Percentiles rank a stretch among this genome's conserved stretches.
These are phyloP conservation scores for Micronycteris hirsuta DNA, from an alignment of 2,113 vertebrate genomes.

Conservation along the genomic window DNA sequence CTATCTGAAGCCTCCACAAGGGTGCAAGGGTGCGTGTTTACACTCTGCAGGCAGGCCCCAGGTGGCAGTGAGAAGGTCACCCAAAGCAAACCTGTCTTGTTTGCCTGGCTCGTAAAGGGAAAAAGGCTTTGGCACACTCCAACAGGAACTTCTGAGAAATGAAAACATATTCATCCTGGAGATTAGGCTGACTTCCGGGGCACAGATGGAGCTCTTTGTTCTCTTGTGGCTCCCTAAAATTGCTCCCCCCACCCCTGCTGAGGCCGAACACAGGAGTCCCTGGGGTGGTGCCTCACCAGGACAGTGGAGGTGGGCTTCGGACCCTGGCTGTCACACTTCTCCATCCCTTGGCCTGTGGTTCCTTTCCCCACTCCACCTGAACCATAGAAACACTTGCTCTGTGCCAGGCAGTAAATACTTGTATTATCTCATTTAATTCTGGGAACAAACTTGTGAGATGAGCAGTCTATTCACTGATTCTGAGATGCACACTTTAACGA, in stretches of 20 bases:
- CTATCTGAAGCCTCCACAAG: not conserved
- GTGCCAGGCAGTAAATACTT: conserved; percentile 19
- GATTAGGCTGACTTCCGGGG: conserved; percentile 71
- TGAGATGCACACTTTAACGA: not conserved
- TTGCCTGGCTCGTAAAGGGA: conserved; percentile 72
- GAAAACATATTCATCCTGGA: conserved; percentile 71
- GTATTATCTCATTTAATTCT: conserved; percentile 25
- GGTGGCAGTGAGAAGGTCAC: conserved; percentile 77
- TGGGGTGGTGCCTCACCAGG: not conserved
- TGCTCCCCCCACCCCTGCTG: not conserved
- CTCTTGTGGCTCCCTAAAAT: not conserved
- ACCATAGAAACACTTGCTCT: not conserved
- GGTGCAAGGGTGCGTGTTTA: conserved; percentile 60
- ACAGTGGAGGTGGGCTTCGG: not conserved
- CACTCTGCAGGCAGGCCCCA: conserved; percentile 68
- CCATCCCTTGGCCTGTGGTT: not conserved
- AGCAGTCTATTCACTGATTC: not conserved
- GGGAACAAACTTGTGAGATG: conserved; percentile 8
- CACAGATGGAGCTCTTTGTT: conserved; percentile 64
- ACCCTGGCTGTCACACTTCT: not conserved
- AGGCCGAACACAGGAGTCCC: not conserved
- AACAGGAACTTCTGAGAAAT: conserved; percentile 73
- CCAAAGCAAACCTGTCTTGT: conserved; percentile 78
- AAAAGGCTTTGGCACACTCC: conserved; percentile 71
- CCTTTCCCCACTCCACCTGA: not conserved